A percentile compares a stretch with the other conserved stretches of the same genome.
phyloP scores from a whole-genome alignment of 2,113 vertebrate species.

The Trachemys scripta region DNA sequence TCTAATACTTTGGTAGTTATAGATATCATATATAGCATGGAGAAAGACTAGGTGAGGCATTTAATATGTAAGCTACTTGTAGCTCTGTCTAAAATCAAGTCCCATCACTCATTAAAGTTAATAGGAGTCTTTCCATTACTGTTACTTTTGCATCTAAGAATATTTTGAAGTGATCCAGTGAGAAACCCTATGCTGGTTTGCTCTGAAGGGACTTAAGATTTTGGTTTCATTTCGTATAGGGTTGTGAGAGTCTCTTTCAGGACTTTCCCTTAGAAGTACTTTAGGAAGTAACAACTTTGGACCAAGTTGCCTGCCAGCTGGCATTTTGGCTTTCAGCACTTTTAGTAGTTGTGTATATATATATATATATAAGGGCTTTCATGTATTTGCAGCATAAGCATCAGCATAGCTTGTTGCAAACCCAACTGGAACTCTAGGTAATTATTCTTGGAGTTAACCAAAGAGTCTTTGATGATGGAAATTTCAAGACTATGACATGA shows the following conservation, averaged over 20 bases:
- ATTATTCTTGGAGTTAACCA: neutral
- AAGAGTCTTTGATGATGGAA: neutral
- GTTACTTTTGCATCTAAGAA: no score
- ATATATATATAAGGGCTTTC: neutral
- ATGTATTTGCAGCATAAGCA: neutral
- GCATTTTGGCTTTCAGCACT: conserved; percentile 22
- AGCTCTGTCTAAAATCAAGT: neutral
- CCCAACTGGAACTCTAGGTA: no score
- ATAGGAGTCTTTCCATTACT: no score
- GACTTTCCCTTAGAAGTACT: conserved; percentile 38
- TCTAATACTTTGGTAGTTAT: neutral
- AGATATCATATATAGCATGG: accelerated
- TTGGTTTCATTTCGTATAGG: neutral
- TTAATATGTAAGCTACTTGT: accelerated
- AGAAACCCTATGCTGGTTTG: neutral
- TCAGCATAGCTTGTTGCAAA: no score
- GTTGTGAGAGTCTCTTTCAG: conserved; percentile 6
- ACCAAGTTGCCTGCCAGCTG: conserved; percentile 55
- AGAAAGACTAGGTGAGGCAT: neutral
- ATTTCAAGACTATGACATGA: neutral
- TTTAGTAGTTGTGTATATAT: neutral
- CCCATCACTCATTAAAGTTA: no score
- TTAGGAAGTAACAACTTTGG: conserved; percentile 51
- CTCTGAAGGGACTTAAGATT: neutral
- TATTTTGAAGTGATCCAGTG: no score